Conservation (phyloP, 2,113 vertebrate genomes). For the Plecturocebus donacophilus region DNA sequence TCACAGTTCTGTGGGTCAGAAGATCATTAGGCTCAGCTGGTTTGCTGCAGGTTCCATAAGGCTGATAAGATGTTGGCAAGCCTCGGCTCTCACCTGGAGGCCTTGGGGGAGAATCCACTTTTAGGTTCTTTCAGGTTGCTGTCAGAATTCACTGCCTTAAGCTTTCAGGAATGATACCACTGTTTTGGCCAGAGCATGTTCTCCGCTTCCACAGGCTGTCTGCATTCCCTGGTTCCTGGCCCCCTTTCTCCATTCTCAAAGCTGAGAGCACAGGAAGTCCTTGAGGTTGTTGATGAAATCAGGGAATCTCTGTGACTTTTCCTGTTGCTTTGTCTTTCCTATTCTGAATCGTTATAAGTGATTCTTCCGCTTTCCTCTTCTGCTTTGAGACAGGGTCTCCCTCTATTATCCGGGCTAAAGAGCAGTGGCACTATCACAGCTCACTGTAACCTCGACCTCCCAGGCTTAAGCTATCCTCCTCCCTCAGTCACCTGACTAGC, state of each 20-base stretch:
- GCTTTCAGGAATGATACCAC: not conserved
- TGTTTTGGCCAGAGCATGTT: not conserved
- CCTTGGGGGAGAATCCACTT: not conserved
- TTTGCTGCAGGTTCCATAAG: not conserved
- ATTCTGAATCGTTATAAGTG: not conserved
- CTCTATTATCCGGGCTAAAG: no score
- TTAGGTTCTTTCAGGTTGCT: not conserved
- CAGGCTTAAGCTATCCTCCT: no score
- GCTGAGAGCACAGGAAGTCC: not conserved
- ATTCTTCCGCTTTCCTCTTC: not conserved
- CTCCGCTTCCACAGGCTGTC: not conserved
- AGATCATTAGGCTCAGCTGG: not conserved
- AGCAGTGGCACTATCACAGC: no score
- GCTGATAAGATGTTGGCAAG: not conserved
- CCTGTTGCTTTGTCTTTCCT: not conserved
- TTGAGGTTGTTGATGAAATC: not conserved
- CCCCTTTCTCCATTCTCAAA: not conserved
- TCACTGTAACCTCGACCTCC: no score
- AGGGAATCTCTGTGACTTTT: not conserved
- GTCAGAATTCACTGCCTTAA: not conserved
- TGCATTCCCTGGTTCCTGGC: not conserved
- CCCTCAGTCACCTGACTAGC: no score
- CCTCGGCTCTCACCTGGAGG: not conserved
- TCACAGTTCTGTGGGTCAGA: not conserved
- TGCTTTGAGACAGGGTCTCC: not conserved